Evolutionary conservation across 1,140 invertebrate genomes (phyloP).

Genomic region (Saccostrea glomerata): DNA sequence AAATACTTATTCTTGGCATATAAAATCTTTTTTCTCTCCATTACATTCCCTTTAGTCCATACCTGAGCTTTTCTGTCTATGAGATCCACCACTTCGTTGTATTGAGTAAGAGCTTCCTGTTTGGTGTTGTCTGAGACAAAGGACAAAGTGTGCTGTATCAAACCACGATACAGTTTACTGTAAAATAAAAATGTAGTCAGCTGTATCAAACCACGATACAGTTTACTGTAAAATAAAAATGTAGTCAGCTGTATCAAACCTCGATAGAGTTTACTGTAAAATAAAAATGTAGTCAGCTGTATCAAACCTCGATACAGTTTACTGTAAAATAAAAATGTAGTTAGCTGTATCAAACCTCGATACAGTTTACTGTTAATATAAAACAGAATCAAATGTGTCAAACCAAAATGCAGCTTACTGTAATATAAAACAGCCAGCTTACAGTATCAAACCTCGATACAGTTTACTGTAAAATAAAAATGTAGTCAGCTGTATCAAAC

Average conservation of each 20-base stretch:
- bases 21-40: not conserved
- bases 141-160: constrained; percentile 69
- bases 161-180: not conserved
- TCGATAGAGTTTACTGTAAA: not conserved
- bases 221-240: not conserved
- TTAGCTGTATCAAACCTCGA: constrained; percentile 66
- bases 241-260: constrained; percentile 69
- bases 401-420: not conserved
- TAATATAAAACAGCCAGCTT: constrained; percentile 55
- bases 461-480: not conserved
- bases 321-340: constrained; percentile 45
- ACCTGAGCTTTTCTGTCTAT: constrained; percentile 70
- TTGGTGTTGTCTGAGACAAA: constrained; percentile 54
- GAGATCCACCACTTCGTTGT: constrained; percentile 71
- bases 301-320: constrained; percentile 57
- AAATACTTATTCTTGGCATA: too few species aligned
- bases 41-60: not conserved
- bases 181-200: constrained; percentile 53
- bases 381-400: too few species aligned
- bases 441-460: constrained; percentile 63
- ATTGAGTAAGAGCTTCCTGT: constrained; percentile 73
- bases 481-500: constrained; percentile 69
- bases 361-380: not conserved
- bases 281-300: constrained; percentile 62
- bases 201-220: constrained; percentile 64